Conservation (phyloP, 1,140 invertebrate species). For the Eciton burchellii region DNA sequence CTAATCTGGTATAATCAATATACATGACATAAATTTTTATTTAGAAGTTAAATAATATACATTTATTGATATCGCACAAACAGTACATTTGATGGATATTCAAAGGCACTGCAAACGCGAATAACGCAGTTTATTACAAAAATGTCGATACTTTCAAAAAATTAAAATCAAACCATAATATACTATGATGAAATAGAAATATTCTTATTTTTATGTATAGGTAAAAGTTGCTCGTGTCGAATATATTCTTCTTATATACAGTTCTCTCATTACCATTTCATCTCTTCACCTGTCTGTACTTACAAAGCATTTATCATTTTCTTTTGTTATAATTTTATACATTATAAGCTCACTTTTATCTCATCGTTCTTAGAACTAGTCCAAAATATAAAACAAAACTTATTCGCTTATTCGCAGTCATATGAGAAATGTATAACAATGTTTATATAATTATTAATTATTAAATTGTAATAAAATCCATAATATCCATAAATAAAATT, state of each 20-base stretch:
- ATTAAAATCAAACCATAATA: conserved; percentile 2
- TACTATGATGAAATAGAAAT: conserved; percentile 34
- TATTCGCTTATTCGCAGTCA: conserved; percentile 4
- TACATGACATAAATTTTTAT: conserved; percentile 9
- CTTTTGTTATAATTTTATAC: conserved; percentile 5
- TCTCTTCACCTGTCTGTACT: not conserved
- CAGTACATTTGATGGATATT: conserved; percentile 42
- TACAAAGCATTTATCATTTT: conserved; percentile 19
- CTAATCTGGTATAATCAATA: conserved; percentile 5
- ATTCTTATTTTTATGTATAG: conserved; percentile 26
- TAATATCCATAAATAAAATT: too few species aligned
- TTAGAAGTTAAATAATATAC: conserved; percentile 35
- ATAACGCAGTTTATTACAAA: conserved; percentile 48
- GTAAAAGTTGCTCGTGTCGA: conserved; percentile 18
- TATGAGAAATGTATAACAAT: conserved; percentile 23
- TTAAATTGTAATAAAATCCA: too few species aligned
- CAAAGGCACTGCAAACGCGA: conserved; percentile 46
- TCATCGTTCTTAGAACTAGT: conserved; percentile 20
- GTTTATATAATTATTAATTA: too few species aligned
- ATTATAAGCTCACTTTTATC: not conserved
- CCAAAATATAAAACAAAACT: conserved; percentile 8
- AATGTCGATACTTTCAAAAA: not conserved
- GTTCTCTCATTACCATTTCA: conserved; percentile 13
- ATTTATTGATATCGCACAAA: conserved; percentile 49
- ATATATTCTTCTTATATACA: conserved; percentile 45